A percentile compares a stretch with the other conserved stretches of the same genome.
These are phyloP conservation scores for Choristoneura fumiferana DNA, from an alignment of 1,140 invertebrate genomes.

Conservation along the genomic window DNA sequence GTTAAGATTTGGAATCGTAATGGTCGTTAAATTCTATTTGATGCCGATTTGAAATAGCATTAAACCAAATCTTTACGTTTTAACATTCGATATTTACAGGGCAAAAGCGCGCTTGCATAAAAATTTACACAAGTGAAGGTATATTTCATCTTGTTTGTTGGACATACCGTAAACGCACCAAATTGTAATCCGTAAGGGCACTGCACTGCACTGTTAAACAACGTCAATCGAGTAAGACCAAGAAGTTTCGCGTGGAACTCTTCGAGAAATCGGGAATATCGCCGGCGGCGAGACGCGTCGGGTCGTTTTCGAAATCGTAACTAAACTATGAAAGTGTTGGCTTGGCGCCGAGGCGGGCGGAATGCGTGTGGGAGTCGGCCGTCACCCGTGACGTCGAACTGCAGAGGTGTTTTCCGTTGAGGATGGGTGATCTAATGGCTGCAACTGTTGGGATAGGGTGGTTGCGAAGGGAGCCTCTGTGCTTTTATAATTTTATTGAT, in stretches of 20 bases:
- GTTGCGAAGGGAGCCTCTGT: neutral
- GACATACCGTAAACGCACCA: neutral
- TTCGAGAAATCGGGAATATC: conserved; percentile 54
- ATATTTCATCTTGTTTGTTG: too few relatives aligned
- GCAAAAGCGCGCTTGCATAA: too few relatives aligned
- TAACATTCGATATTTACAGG: too few relatives aligned
- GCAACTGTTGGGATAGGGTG: conserved; percentile 19
- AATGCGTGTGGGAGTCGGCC: conserved; percentile 67
- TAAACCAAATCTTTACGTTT: too few relatives aligned
- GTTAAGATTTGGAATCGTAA: neutral
- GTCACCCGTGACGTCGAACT: conserved; percentile 55
- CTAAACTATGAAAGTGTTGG: conserved; percentile 76
- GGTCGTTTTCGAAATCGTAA: conserved; percentile 78
- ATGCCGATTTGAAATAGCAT: too few relatives aligned
- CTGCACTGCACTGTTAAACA: neutral
- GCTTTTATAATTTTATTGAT: too few relatives aligned
- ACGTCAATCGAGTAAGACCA: conserved; percentile 52
- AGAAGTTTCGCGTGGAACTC: conserved; percentile 56
- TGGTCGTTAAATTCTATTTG: neutral
- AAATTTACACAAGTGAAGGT: too few relatives aligned
- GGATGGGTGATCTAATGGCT: conserved; percentile 68
- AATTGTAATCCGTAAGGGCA: conserved; percentile 10
- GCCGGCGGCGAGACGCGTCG: conserved; percentile 75
- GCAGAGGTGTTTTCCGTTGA: conserved; percentile 76
- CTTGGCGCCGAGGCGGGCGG: conserved; percentile 61